These are phyloP conservation scores for Lasioglossum zephyrum DNA, from an alignment of 2,888 invertebrate species.

Conservation along the genomic window DNA sequence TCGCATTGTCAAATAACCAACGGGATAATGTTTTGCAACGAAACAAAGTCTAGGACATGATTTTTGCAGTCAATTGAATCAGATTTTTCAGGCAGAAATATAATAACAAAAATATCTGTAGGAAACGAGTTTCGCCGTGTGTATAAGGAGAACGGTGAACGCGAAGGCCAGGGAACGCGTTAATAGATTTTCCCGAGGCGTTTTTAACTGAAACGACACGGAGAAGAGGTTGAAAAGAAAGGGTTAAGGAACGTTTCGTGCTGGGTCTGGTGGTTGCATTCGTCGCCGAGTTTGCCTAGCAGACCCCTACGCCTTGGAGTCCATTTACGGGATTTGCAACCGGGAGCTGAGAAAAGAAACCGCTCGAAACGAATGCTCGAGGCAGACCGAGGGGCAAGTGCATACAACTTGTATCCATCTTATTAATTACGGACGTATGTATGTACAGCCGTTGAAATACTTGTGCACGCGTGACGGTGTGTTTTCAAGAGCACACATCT, in stretches of 20 bases:
- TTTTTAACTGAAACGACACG: background rate
- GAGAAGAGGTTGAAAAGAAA: constrained; percentile 2
- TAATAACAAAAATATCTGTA: background rate
- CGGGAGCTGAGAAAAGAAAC: background rate
- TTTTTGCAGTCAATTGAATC: too few species aligned
- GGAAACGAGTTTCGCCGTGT: background rate
- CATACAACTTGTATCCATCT: constrained; percentile 7
- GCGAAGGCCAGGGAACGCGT: background rate
- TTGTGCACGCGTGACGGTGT: background rate
- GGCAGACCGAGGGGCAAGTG: background rate
- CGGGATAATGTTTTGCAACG: too few species aligned
- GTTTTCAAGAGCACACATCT: background rate
- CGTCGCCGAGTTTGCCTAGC: background rate
- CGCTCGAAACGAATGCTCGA: background rate
- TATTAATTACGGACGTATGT: constrained; percentile 1
- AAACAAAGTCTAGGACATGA: too few species aligned
- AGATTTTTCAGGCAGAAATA: too few species aligned
- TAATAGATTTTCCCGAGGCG: background rate
- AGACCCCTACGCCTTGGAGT: background rate
- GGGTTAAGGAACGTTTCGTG: background rate
- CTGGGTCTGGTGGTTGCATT: background rate
- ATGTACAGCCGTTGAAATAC: background rate
- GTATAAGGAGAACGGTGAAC: background rate
- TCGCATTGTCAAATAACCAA: background rate
- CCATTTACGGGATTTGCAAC: constrained; percentile 3